A percentile compares a stretch with the other conserved stretches of the same genome.
Conservation (phyloP, 2,888 invertebrate species). For the Leistus spinibarbis region DNA sequence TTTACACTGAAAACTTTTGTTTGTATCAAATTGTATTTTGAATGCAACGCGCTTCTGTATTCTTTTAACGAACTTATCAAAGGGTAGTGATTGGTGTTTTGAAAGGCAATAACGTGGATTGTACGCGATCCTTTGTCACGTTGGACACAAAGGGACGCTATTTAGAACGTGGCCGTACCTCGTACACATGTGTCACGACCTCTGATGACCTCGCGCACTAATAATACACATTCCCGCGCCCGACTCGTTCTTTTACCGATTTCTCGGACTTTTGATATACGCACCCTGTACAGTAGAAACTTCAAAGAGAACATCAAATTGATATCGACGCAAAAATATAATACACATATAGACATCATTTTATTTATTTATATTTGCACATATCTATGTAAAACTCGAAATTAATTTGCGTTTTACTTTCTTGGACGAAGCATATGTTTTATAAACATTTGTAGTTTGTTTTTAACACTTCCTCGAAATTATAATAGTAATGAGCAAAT, state of each 20-base stretch:
- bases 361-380: too few species aligned
- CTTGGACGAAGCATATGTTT: not conserved
- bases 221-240: not conserved
- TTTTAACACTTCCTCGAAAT: not conserved
- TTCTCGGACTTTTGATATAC: not conserved
- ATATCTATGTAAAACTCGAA: too few species aligned
- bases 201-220: not conserved
- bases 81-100: not conserved
- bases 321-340: too few species aligned
- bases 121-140: not conserved
- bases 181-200: not conserved
- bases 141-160: not conserved
- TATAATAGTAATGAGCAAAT: not conserved
- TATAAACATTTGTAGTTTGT: not conserved
- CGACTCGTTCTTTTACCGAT: not conserved
- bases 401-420: too few species aligned
- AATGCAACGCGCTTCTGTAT: not conserved
- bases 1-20: not conserved
- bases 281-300: not conserved
- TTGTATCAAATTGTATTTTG: not conserved
- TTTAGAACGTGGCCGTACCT: not conserved
- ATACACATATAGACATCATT: too few species aligned
- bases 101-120: not conserved
- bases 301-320: too few species aligned
- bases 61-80: not conserved